Evolutionary conservation across 1,140 invertebrate genomes (phyloP), one percentile per base, ranked within the genome.

Genomic region (Paramacrobiotus metropolitanus): DNA sequence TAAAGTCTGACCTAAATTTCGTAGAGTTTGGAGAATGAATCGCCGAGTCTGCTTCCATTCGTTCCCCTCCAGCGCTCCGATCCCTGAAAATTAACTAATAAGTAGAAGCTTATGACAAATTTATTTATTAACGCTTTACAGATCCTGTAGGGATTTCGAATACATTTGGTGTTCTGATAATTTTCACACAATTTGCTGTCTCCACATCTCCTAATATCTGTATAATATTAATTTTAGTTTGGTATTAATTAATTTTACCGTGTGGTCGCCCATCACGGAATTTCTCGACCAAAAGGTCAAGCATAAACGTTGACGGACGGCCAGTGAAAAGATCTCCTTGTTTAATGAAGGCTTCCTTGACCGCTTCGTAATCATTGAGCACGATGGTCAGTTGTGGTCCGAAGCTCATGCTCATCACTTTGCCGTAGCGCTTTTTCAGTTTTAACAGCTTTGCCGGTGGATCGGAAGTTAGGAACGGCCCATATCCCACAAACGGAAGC

Each of bases 21-120:
- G 82, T 3, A 93, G 73, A 71, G 80, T 83, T 2, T 74, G 74
- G 1, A 79, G 74, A 0, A 83, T 77, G 65, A 89, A 83, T 67
- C 80, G 82, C 29, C 87, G 75, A 66, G 89, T 85, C 65, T 88
- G 81, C 65, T 78, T 82, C 87, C 87, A 92, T 21, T 81, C 67
- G 2, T 78, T 75, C 0, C 87, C 87, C 70, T 87, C 82, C 1
- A 86, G 78, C 63, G 83, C 84, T 67, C 88, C 83, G 2, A 89
- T 70, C 60, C 86, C 86, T 88, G 67, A 29, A 76, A 40, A 15
- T 9, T 40, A 9, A 15, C n/a, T 15, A 40, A 40, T 15, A 15
- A 40, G n/a, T n/a, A n/a, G n/a, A n/a, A n/a, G n/a, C n/a, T n/a
- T n/a, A n/a, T n/a, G n/a, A n/a, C n/a, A n/a, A n/a, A n/a, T n/a